Evolutionary conservation across 2,797 vertebrate genomes (phyloP).

Genomic region (Tragopan temminckii): DNA sequence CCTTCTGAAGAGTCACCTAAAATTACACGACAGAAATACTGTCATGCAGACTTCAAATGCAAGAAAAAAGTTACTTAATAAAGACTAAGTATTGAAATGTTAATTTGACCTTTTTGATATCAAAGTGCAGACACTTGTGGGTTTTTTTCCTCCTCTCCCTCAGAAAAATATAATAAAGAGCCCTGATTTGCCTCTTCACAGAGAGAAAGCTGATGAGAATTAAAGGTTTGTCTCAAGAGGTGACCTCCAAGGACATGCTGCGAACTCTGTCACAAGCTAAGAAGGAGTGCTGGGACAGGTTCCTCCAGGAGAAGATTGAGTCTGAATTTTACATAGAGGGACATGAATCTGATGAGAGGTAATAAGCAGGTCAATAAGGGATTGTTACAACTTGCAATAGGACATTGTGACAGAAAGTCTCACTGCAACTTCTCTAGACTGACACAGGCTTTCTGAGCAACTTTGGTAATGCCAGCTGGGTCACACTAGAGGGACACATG

Average conservation of each 20-base stretch:
- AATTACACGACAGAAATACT: background rate
- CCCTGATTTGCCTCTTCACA: slow-evolving; percentile 53
- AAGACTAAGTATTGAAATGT: background rate
- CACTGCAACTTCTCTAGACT: accelerated
- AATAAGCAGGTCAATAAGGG: background rate
- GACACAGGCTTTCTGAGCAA: background rate
- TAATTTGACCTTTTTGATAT: background rate
- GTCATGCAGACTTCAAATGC: background rate
- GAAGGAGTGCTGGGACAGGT: slow-evolving; percentile 97
- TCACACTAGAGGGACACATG: background rate
- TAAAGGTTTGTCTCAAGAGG: slow-evolving; percentile 92
- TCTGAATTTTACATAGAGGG: slow-evolving; percentile 90
- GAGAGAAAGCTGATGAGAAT: slow-evolving; percentile 94
- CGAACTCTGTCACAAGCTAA: slow-evolving; percentile 93
- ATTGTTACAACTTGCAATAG: background rate
- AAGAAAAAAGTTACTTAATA: background rate
- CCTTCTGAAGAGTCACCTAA: background rate
- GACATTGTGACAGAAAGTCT: accelerated
- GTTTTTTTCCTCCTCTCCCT: background rate
- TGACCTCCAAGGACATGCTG: slow-evolving; percentile 97
- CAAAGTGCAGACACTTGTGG: background rate
- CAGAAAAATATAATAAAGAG: accelerated
- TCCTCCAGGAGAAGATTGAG: slow-evolving; percentile 92
- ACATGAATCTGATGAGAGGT: slow-evolving; percentile 92
- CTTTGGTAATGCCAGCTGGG: accelerated